Percentiles rank a stretch among this genome's conserved stretches.
These are phyloP conservation scores for Apostichopus leukothele DNA, from an alignment of 53 echinoderm and acorn worm genomes.

Conservation along the genomic window DNA sequence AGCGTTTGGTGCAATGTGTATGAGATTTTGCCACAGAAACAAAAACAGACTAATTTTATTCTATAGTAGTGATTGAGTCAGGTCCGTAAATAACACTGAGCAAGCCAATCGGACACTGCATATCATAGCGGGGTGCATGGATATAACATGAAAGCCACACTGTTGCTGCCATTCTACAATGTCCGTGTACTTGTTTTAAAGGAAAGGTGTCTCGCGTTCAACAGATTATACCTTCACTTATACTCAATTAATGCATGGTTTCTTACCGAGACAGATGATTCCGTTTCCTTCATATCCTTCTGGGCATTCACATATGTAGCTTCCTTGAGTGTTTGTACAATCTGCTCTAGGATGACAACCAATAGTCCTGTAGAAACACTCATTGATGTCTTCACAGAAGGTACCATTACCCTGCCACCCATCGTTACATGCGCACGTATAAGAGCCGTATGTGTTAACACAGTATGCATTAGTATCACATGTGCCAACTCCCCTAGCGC, in stretches of 20 bases:
- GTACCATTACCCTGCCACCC: conserved; percentile 70
- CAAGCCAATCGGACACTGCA: no score
- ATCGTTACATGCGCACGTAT: conserved; percentile 58
- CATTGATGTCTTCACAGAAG: conserved; percentile 60
- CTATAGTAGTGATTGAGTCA: no score
- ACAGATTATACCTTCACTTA: no score
- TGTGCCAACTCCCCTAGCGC: conserved; percentile 57
- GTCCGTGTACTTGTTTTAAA: no score
- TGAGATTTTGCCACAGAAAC: no score
- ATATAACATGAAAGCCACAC: no score
- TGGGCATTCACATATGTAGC: conserved; percentile 54
- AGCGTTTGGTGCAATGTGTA: no score
- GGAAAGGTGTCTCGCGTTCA: no score
- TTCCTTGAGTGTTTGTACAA: conserved; percentile 58
- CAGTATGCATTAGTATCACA: conserved; percentile 64
- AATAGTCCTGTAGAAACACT: conserved; percentile 54
- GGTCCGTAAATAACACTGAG: no score
- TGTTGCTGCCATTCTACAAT: no score
- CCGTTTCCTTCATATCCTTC: conserved; percentile 57
- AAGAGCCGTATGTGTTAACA: conserved; percentile 65
- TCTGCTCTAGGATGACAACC: conserved; percentile 50
- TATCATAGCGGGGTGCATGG: no score
- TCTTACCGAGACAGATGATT: conserved; percentile 58
- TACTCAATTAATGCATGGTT: neutral
- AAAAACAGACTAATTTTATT: no score